Evolutionary conservation across 2,888 invertebrate genomes (phyloP), one percentile per base, ranked within the genome.

Genomic region (Crocallis elinguaria): DNA sequence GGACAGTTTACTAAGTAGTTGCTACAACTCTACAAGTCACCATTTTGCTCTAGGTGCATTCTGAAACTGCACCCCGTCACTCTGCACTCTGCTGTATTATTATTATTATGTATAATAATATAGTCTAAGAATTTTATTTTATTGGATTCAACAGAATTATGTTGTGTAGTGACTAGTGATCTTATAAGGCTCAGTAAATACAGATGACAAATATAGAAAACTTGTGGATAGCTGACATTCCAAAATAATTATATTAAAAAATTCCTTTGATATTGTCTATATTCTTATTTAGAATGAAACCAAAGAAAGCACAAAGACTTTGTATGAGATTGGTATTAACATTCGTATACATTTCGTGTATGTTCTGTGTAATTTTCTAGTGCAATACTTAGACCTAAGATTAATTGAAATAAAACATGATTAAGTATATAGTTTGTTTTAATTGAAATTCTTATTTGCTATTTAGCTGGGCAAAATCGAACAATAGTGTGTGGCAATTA

Each of bases 311-410:
- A 77, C 73, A 77, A 76, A 75, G 17, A 62, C 60, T 58, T 60
- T 43, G 57, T 55, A 54, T 29, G n/a, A 45, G 43, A 66, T 60
- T 66, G 63, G 57, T 56, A 49, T 21, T 35, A 23, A 61, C 41
- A 64, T 57, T 66, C 45, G n/a, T n/a, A n/a, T n/a, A n/a, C 51
- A 60, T 56, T 6, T 23, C 27, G 39, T 46, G 29, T 30, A 9
- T 38, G 9, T 66, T 51, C 50, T 68, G 75, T 80, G 73, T 71
- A 82, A 77, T 77, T 57, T 66, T 60, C 53, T 62, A 71, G 80
- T 83, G 79, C 79, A 81, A 83, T 82, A 79, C 73, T 66, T 62
- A 55, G 50, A 53, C 14, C 16, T 50, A 43, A 57, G 41, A 36
- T 37, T 50, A 49, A 25, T 46, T 46, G 12, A 39, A 63, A 52